Conservation (phyloP, 1,140 invertebrate genomes). For the Berghia stephanieae region DNA sequence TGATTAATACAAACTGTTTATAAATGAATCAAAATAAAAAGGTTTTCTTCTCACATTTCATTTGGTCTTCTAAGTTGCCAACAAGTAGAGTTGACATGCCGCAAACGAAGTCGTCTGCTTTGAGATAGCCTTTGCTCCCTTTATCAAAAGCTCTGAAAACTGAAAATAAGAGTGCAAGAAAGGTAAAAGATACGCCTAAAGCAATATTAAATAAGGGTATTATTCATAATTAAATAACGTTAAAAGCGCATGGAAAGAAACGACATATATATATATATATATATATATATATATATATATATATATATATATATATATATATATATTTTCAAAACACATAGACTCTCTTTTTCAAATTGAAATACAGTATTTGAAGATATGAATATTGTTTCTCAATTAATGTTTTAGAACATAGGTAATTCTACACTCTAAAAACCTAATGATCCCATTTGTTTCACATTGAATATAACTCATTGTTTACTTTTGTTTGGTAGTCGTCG, state of each 20-base stretch:
- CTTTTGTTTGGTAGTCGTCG: no score
- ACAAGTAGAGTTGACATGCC: slow-evolving; percentile 82
- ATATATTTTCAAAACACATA: not conserved
- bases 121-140: slow-evolving; percentile 75
- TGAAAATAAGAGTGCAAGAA: slow-evolving; percentile 36
- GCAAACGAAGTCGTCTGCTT: slow-evolving; percentile 74
- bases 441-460: no score
- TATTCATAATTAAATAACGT: not conserved
- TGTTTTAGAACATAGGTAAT: no score
- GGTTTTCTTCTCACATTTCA: slow-evolving; percentile 75
- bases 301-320: not conserved
- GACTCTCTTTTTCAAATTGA: no score
- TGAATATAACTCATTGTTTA: no score
- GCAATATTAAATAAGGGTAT: not conserved
- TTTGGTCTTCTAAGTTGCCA: slow-evolving; percentile 77
- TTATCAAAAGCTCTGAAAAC: slow-evolving; percentile 87
- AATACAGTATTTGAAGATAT: no score
- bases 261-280: not conserved
- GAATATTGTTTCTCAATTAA: no score
- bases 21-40: slow-evolving; percentile 32
- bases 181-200: not conserved
- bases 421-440: no score
- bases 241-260: not conserved
- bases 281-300: not conserved
- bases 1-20: no score